These are phyloP conservation scores for Eurystomus glaucurus DNA, from an alignment of 2,797 vertebrate genomes.

Conservation along the genomic window DNA sequence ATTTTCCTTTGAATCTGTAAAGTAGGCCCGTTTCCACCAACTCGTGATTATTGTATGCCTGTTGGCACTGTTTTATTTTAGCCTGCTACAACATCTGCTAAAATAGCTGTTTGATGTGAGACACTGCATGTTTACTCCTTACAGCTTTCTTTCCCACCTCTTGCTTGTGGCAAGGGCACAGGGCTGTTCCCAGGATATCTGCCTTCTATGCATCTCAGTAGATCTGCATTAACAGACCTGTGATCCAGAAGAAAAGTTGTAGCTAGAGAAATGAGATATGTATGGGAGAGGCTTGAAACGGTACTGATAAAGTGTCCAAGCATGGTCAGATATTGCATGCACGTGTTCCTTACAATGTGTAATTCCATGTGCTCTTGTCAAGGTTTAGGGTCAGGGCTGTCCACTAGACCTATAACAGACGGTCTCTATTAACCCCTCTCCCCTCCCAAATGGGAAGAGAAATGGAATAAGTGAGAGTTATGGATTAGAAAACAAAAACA, in stretches of 20 bases:
- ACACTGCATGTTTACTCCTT: neutral
- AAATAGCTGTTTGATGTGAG: neutral
- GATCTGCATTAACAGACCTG: neutral
- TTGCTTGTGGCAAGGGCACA: neutral
- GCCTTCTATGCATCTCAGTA: neutral
- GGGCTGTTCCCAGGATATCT: neutral
- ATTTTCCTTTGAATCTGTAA: neutral
- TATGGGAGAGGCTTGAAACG: neutral
- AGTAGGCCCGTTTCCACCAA: neutral
- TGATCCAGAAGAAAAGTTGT: neutral
- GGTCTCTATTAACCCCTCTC: no score
- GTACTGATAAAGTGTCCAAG: neutral
- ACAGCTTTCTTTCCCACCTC: neutral
- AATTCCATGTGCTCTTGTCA: neutral
- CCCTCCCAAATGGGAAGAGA: no score
- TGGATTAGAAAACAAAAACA: no score
- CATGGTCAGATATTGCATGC: neutral
- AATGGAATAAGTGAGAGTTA: no score
- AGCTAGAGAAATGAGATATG: neutral
- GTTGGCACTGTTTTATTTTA: neutral
- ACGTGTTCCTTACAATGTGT: accelerated
- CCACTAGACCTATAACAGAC: no score
- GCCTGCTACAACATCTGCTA: neutral
- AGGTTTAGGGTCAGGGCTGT: no score
- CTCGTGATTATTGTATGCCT: neutral